Base-by-base conservation (phyloP, 1,140 invertebrate species). In the Hestina assimilis region DNA sequence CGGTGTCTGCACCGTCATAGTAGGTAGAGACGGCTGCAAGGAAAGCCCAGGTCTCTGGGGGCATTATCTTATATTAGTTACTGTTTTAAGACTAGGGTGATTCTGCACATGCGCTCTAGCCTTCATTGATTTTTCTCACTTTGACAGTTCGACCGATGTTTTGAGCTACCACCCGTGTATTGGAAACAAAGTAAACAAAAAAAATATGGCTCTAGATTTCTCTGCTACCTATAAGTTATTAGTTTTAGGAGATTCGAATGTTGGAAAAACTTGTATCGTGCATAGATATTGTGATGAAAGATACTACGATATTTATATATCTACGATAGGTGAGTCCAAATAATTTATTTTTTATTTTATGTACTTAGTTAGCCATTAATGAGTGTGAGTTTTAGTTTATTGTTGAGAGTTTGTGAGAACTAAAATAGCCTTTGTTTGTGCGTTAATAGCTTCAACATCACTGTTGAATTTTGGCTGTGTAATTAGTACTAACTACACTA, bases 251-350 rank as follows among this genome's bases (percentile, higher is more conserved):
- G 96, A 97, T 89, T 96, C 95, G 3, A 96, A 96, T 89, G 96
- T 97, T 45, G 96, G 96, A 7, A 97, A 97, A 90, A 97, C 96
- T 19, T 97, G 96, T 86, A 94, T 97, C 63, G 94, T 97, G 42
- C 95, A 96, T 86, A 92, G 95, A 83, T 97, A 96, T 81, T 96
- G 95, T 77, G 95, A 96, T 78, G 95, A 96, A 83, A 92, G 95
- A 69, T 97, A 96, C 87, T 96, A 96, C 83, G 95, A 96, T 77
- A 96, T 95, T 58, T 96, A 97, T 83, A 96, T 96, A 84, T 96
- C 95, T 5, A 97, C 96, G 48, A 96, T 97, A 89, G 95, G 96
- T 96, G 87, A 93, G 93, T 87, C n/a, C 57, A 70, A 60, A 51
- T 70, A 66, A 79, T 79, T 75, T 72, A 53, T 67, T 73, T 69